Percentiles rank a stretch among this genome's conserved stretches.
Evolutionary conservation across 1,140 invertebrate species (phyloP).

Genomic region (Drosophila sp.): DNA sequence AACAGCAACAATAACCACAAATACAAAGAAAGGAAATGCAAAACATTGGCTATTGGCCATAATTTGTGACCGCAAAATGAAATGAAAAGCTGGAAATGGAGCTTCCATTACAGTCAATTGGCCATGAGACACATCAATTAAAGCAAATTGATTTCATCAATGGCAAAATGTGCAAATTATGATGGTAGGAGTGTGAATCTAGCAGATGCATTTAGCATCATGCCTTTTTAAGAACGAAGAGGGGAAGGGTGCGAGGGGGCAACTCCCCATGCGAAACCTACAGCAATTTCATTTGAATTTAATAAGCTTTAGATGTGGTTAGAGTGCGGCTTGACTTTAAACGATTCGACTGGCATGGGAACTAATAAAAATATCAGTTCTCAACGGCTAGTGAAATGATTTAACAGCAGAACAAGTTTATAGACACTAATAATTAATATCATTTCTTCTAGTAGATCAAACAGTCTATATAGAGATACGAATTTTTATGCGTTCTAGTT

Average conservation of each 20-base stretch:
- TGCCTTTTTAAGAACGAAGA: conserved; percentile 21
- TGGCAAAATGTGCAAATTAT: conserved; percentile 55
- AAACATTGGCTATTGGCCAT: conserved; percentile 35
- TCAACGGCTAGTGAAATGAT: neutral
- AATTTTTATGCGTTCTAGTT: no score
- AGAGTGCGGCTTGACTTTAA: neutral
- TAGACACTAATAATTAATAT: neutral
- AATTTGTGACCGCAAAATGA: conserved; percentile 35
- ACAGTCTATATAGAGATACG: no score
- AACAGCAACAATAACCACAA: neutral
- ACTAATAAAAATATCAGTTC: conserved; percentile 7
- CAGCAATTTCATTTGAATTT: conserved; percentile 14
- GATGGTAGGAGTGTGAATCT: conserved; percentile 14
- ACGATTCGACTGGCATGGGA: neutral
- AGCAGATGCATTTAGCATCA: conserved; percentile 20
- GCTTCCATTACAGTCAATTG: conserved; percentile 51
- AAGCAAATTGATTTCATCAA: conserved; percentile 43
- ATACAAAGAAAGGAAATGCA: conserved; percentile 37
- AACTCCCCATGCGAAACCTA: conserved; percentile 15
- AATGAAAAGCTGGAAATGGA: conserved; percentile 34
- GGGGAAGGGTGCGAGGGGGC: neutral
- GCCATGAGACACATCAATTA: conserved; percentile 57
- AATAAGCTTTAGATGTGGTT: conserved; percentile 13
- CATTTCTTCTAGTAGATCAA: no score
- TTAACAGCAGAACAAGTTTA: neutral